Evolutionary conservation across 2,113 vertebrate species (phyloP), one percentile per base, ranked within the genome.

Genomic region (Carettochelys insculpta): DNA sequence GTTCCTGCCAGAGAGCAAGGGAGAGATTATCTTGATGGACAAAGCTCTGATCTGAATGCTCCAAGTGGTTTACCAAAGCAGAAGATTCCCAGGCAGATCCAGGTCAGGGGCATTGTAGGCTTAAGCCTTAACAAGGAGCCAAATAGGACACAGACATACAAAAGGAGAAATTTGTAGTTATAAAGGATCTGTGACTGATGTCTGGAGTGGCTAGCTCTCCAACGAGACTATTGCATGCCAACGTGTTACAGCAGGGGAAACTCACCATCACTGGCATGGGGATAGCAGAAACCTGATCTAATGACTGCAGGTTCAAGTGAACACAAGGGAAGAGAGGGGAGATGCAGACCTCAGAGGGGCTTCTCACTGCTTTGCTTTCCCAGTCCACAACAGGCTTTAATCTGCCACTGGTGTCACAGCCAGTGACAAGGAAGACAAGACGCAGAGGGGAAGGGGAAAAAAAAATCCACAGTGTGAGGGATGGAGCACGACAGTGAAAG

Each of bases 81-180:
- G 43, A 85, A n/a, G 77, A 90, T 31, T 73, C 86, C 91, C 80
- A 9, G 52, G 89, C 83, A 96, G 61, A n/a, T 48, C 19, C n/a
- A 24, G 19, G 3, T 75, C 43, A 92, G 82, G 54, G 75, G 19
- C 25, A 9, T 43, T 61, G 34, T 61, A 61, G 16, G 53, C 19
- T 9, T 10, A 34, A 80, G 83, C 2, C 29, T 53, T 41, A 9
- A 45, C 3, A 3, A 1, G 34, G 50, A 83, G 22, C 25, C 61
- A 53, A 68, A 51, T 22, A 8, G 41, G 84, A 77, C 52, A 8
- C 80, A 87, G 81, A 87, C 25, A 38, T 8, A 3, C 31, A 22
- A 38, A 71, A 10, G 22, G 48, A 54, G 80, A 58, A 45, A 48
- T 3, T 65, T 34, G 45, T 12, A 75, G 88, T 45, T 50, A 29